These are phyloP conservation scores for Plodia interpunctella DNA, from an alignment of 1,140 invertebrate species.

Conservation along the genomic window DNA sequence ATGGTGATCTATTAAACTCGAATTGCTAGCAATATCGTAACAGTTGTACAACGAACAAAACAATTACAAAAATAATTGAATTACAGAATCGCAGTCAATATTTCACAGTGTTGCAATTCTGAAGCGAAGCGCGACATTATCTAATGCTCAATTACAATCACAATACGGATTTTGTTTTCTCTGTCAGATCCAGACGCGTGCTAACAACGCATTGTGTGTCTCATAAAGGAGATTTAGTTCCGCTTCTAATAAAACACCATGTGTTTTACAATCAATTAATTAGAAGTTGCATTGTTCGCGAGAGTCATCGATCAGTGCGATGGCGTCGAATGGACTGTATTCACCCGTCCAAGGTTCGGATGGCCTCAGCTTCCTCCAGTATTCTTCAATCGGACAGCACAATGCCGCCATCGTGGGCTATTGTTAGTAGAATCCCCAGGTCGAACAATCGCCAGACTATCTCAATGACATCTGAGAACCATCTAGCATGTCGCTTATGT, in stretches of 20 bases:
- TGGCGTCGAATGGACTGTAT: slow-evolving; percentile 40
- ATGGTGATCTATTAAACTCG: neutral
- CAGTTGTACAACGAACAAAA: neutral
- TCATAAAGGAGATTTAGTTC: slow-evolving; percentile 50
- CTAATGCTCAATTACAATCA: neutral
- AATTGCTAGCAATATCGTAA: neutral
- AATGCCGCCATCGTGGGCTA: slow-evolving; percentile 42
- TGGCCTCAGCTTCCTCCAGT: slow-evolving; percentile 53
- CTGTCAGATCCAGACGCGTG: neutral
- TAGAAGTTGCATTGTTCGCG: slow-evolving; percentile 36
- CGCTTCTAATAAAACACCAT: slow-evolving; percentile 35
- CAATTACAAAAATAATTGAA: neutral
- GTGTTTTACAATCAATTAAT: slow-evolving; percentile 29
- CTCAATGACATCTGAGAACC: slow-evolving; percentile 59
- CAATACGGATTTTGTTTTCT: neutral
- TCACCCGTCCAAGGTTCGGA: slow-evolving; percentile 55
- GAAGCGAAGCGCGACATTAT: neutral
- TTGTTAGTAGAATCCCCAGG: slow-evolving; percentile 37
- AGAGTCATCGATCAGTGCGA: slow-evolving; percentile 33
- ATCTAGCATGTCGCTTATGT: slow-evolving; percentile 26
- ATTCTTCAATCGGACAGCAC: slow-evolving; percentile 59
- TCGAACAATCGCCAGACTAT: slow-evolving; percentile 43
- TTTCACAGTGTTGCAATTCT: slow-evolving; percentile 2
- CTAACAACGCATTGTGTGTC: neutral
- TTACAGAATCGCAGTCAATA: neutral